Evolutionary conservation across 1,140 invertebrate genomes (phyloP).

Genomic region (Maniola jurtina): DNA sequence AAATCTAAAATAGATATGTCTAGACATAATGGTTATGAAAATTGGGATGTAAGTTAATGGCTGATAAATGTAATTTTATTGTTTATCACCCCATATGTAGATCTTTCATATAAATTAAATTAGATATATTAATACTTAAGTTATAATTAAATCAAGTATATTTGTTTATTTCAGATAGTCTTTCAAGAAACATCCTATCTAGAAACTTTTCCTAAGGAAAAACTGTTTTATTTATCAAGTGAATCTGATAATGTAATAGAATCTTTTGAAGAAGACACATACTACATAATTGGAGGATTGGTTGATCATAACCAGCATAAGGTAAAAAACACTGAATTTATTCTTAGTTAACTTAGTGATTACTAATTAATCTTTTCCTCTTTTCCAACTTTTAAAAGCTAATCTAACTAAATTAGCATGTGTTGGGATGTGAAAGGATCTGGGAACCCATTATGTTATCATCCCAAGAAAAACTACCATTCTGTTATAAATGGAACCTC

Average conservation of each 20-base stretch:
- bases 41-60: slow-evolving; percentile 90
- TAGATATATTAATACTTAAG: no score
- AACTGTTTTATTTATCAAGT: slow-evolving; percentile 94
- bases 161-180: slow-evolving; percentile 80
- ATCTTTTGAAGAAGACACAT: slow-evolving; percentile 86
- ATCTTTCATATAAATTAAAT: no score
- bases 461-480: no score
- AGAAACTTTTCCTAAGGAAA: slow-evolving; percentile 86
- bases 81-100: neutral
- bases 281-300: slow-evolving; percentile 97
- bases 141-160: neutral
- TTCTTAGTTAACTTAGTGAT: no score
- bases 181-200: slow-evolving; percentile 84
- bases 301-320: slow-evolving; percentile 98
- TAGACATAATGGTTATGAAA: slow-evolving; percentile 92
- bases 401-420: no score
- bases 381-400: no score
- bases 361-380: no score
- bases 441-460: no score
- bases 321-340: slow-evolving; percentile 67
- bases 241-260: slow-evolving; percentile 95
- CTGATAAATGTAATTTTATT: neutral
- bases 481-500: no score
- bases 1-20: slow-evolving; percentile 84
- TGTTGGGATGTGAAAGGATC: no score